Percentiles rank a stretch among this genome's conserved stretches.
phyloP scores from a whole-genome alignment of 2,113 vertebrate genomes.

The Catagonus wagneri region DNA sequence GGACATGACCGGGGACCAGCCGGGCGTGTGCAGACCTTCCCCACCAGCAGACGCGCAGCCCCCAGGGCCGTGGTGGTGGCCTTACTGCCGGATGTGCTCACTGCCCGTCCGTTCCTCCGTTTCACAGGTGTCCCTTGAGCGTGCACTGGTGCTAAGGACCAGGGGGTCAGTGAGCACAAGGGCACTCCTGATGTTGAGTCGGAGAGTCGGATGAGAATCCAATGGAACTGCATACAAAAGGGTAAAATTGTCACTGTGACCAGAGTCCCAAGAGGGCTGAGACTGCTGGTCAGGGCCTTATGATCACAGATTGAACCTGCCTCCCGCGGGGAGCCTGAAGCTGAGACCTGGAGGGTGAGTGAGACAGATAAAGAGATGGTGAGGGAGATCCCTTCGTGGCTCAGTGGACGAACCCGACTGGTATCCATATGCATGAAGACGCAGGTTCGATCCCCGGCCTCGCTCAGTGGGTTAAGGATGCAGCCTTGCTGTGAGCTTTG shows the following conservation, averaged over 20 bases:
- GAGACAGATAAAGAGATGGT: too few species aligned
- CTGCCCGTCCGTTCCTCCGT: background rate
- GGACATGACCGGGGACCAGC: background rate
- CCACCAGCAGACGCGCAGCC: background rate
- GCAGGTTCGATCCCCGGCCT: too few species aligned
- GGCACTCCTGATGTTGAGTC: background rate
- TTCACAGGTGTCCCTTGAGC: background rate
- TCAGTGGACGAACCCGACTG: too few species aligned
- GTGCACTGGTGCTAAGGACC: background rate
- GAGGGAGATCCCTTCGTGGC: too few species aligned
- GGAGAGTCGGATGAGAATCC: background rate
- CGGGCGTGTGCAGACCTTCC: rapidly evolving
- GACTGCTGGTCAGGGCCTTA: background rate
- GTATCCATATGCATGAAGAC: too few species aligned
- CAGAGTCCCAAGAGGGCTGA: rapidly evolving
- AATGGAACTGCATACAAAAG: rapidly evolving
- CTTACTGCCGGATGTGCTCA: too few species aligned
- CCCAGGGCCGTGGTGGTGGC: too few species aligned
- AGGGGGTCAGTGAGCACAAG: background rate
- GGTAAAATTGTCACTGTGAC: rapidly evolving
- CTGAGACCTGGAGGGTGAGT: background rate
- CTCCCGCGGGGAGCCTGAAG: background rate
- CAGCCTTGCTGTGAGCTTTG: too few species aligned
- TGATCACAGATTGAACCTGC: rapidly evolving
- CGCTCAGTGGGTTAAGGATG: too few species aligned